Evolutionary conservation across 2,888 invertebrate species (phyloP).

Genomic region (Zelleria hepariella): DNA sequence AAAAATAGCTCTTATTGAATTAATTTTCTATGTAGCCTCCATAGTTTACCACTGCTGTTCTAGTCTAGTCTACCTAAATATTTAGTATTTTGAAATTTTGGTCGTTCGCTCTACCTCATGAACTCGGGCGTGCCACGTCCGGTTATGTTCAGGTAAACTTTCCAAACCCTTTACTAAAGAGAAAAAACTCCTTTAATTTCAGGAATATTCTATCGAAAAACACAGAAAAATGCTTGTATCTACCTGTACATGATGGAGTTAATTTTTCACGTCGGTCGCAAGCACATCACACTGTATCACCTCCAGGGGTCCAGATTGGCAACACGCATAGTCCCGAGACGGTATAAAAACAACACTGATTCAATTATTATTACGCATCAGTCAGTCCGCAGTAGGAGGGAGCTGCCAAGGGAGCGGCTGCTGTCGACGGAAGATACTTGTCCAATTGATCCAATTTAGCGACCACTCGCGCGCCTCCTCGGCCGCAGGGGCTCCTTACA

Average conservation of each 20-base stretch:
- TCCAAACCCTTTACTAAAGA: not conserved
- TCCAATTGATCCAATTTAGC: slow-evolving; percentile 60
- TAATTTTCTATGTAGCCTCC: too few species aligned
- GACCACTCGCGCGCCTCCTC: slow-evolving; percentile 22
- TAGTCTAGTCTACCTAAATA: too few species aligned
- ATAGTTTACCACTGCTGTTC: too few species aligned
- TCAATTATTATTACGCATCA: not conserved
- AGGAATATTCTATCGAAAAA: not conserved
- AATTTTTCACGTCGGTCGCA: not conserved
- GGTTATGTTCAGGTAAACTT: too few species aligned
- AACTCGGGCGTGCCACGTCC: too few species aligned
- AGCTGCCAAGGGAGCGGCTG: slow-evolving; percentile 17
- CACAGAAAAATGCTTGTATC: not conserved
- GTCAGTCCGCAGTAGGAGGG: not conserved
- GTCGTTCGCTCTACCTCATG: too few species aligned
- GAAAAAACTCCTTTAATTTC: not conserved
- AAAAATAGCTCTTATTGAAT: too few species aligned
- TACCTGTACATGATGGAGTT: slow-evolving; percentile 21
- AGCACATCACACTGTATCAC: slow-evolving; percentile 13
- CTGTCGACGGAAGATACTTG: slow-evolving; percentile 50
- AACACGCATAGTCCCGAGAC: slow-evolving; percentile 15
- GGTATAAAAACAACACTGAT: slow-evolving; percentile 6
- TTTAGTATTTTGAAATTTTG: too few species aligned
- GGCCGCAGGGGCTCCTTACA: slow-evolving; percentile 34
- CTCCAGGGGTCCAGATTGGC: slow-evolving; percentile 8